Evolutionary conservation across 2,113 vertebrate species (phyloP), one percentile per base, ranked within the genome.

Genomic region (Ariopsis seemanni): DNA sequence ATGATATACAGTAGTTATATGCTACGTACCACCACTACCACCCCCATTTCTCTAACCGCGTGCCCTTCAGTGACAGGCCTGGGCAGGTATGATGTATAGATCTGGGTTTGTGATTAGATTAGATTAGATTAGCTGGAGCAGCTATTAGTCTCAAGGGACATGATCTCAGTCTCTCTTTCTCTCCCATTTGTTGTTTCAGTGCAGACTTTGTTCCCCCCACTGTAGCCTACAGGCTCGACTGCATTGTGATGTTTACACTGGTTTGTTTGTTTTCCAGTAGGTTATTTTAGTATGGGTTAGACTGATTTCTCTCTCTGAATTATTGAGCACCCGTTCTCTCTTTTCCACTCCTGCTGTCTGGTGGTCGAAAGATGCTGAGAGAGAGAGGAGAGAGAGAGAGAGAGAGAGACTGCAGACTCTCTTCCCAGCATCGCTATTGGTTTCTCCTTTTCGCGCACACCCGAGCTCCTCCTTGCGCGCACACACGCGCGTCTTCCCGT

Each of bases 371-470:
- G 89, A 79, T 72, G 81, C 65, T 34, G 69, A 75, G 79, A 86
- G 79, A 69, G 79, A 71, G 71, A 58, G 80, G 69, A 75, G 79
- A 86, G 79, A 69, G 79, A 71, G 71, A 58, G 80, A 62, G 72
- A 77, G 79, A 42, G 81, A 75, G 58, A 71, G 78, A 81, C 60
- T 90, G 89, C 87, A 78, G 88, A 86, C 88, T 84, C 58, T 78
- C 57, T 85, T 74, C 58, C 55, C 58, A 84, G 85, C 77, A 18
- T 91, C 86, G 60, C 90, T 86, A 88, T 91, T 91, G 90, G 90
- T 86, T 86, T 88, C 72, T 72, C 65, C 57, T 48, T 72, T 6
- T 11, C 78, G 34, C 67, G 71, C 63, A 42, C 57, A 65, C 58
- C n/a, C 88, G 79, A 83, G 67, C 87, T 79, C 85, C 84, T 82